Conservation (phyloP, 2,113 vertebrate genomes). For the Pteronura brasiliensis region DNA sequence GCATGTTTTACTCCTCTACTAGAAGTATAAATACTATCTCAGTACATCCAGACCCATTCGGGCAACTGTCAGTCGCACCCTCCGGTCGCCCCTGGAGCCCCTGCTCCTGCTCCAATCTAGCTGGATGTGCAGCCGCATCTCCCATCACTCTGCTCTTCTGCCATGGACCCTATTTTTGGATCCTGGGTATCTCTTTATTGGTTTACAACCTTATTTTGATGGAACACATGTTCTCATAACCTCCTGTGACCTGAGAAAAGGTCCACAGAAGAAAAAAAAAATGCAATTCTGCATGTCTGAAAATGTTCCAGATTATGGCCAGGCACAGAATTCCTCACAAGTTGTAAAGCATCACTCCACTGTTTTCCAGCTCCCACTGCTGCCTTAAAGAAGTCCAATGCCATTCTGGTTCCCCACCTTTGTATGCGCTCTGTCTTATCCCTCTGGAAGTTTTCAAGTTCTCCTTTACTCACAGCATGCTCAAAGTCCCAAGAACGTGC, state of each 20-base stretch:
- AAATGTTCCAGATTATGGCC: not conserved
- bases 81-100: not conserved
- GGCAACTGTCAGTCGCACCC: not conserved
- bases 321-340: not conserved
- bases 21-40: not conserved
- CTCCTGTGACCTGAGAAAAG: not conserved
- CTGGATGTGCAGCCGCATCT: not conserved
- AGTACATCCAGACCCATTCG: not conserved
- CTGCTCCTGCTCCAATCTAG: not conserved
- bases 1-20: not conserved
- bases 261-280: not conserved
- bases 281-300: not conserved
- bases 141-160: not conserved
- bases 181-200: not conserved
- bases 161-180: not conserved
- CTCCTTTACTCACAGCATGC: not conserved
- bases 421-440: not conserved
- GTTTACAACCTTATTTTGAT: not conserved
- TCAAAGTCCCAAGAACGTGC: not conserved
- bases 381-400: not conserved
- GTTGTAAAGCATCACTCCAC: not conserved
- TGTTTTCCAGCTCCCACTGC: not conserved
- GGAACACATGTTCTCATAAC: not conserved
- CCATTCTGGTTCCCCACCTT: not conserved
- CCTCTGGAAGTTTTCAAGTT: not conserved